phyloP scores from a whole-genome alignment of 2,113 vertebrate genomes.

The Phycodurus eques region DNA sequence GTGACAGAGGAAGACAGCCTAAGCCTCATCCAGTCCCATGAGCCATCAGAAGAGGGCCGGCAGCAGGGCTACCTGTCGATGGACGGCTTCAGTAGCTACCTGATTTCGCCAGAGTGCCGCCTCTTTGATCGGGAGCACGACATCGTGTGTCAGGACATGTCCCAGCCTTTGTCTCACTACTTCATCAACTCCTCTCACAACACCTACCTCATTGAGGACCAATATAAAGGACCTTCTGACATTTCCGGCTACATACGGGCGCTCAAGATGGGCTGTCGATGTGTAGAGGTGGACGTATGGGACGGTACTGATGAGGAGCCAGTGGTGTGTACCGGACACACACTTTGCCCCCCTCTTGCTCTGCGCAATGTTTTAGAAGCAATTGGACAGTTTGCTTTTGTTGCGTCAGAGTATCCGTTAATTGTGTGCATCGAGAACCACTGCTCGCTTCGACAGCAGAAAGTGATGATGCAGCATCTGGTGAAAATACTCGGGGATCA shows the following conservation, averaged over 20 bases:
- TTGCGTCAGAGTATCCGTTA: conserved; percentile 87
- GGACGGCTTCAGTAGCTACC: conserved; percentile 92
- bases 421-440: conserved; percentile 92
- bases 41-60: conserved; percentile 86
- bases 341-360: conserved; percentile 84
- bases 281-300: conserved; percentile 90
- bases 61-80: conserved; percentile 87
- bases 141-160: conserved; percentile 91
- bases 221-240: conserved; percentile 87
- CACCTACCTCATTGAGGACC: conserved; percentile 94
- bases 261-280: conserved; percentile 91
- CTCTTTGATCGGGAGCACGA: conserved; percentile 89
- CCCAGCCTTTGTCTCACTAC: conserved; percentile 90
- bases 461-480: conserved; percentile 83
- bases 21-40: conserved; percentile 85
- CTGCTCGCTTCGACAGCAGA: conserved; percentile 86
- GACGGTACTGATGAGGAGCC: conserved; percentile 87
- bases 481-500: conserved; percentile 82
- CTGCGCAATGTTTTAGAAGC: conserved; percentile 86
- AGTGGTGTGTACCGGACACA: conserved; percentile 87
- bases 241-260: conserved; percentile 91
- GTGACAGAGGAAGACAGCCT: conserved; percentile 87
- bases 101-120: conserved; percentile 87
- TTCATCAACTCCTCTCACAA: conserved; percentile 95
- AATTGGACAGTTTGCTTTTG: conserved; percentile 87